phyloP scores from a whole-genome alignment of 2,113 vertebrate species.

The Girardinichthys multiradiatus region DNA sequence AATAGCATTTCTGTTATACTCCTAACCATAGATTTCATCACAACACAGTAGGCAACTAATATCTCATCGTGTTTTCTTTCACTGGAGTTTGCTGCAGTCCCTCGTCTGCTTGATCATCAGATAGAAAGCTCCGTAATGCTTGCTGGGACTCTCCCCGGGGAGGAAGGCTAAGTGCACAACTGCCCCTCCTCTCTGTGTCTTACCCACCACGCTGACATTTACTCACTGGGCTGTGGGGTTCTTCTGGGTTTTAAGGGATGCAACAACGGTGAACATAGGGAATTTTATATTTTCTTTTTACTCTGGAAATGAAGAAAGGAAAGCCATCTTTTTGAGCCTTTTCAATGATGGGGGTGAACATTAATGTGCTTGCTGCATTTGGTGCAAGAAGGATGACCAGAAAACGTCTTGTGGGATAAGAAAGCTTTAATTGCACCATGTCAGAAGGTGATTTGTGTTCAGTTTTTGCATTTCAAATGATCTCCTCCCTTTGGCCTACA shows the following conservation, averaged over 20 bases:
- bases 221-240: constrained; percentile 42
- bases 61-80: not conserved
- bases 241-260: constrained; percentile 37
- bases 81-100: constrained; percentile 16
- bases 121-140: constrained; percentile 41
- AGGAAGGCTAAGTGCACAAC: constrained; percentile 40
- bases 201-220: constrained; percentile 59
- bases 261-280: constrained; percentile 31
- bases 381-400: not conserved
- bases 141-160: constrained; percentile 36
- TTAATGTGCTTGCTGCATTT: not conserved
- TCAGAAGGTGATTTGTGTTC: not conserved
- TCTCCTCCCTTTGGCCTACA: not conserved
- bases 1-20: not conserved
- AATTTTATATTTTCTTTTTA: constrained; percentile 34
- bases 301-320: not conserved
- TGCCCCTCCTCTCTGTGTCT: constrained; percentile 21
- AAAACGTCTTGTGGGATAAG: not conserved
- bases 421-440: not conserved
- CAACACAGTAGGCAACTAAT: not conserved
- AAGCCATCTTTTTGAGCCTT: no score
- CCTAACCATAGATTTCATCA: not conserved
- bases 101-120: constrained; percentile 34
- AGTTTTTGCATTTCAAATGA: not conserved
- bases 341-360: no score